These are phyloP conservation scores for Spodoptera picta DNA, from an alignment of 2,888 invertebrate species.

Conservation along the genomic window DNA sequence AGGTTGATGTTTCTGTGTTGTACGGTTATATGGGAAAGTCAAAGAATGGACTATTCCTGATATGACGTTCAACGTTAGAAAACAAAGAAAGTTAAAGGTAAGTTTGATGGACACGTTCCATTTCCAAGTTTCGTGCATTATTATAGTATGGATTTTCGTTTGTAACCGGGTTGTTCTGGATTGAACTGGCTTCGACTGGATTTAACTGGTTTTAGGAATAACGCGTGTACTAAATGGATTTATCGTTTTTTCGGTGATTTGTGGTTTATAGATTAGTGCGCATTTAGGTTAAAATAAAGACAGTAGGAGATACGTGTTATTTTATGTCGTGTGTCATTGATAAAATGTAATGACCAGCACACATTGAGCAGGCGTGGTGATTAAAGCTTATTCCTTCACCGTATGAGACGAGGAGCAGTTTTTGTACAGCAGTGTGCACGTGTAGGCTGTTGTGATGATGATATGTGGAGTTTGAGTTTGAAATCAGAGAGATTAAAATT, in stretches of 20 bases:
- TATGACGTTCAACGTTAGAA: constrained; percentile 33
- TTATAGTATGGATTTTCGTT: constrained; percentile 29
- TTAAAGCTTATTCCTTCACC: no score
- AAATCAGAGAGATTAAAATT: no score
- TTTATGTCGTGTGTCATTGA: no score
- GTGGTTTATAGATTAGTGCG: neutral
- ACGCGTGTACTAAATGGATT: neutral
- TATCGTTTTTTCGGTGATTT: neutral
- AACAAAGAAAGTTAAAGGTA: constrained; percentile 50
- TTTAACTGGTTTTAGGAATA: neutral
- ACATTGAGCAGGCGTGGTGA: no score
- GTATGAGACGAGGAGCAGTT: no score
- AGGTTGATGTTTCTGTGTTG: constrained; percentile 16
- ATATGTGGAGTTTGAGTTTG: no score
- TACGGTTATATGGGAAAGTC: neutral
- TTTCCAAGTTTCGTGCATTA: constrained; percentile 49
- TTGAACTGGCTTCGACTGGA: constrained; percentile 17
- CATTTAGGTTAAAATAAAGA: no score
- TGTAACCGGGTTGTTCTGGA: constrained; percentile 37
- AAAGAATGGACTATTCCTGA: constrained; percentile 42
- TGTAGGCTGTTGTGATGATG: no score
- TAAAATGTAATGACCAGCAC: no score
- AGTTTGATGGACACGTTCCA: constrained; percentile 52
- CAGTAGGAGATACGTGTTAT: no score
- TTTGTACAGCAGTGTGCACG: no score